Conservation (phyloP, 92 coral and sea anemone species). For the Blastomussa wellsi region DNA sequence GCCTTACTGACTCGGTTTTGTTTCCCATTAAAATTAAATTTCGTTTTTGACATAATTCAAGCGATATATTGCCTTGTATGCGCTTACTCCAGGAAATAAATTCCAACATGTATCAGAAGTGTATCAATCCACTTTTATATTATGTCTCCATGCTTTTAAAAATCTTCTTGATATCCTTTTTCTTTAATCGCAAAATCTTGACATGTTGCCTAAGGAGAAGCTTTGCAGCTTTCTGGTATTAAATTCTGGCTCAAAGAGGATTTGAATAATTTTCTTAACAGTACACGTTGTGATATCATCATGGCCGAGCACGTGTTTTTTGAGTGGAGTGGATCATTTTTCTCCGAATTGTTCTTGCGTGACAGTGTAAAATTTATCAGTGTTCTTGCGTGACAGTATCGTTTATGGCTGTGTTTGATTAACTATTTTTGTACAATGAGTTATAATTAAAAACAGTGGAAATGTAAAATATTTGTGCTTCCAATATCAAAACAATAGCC, state of each 20-base stretch:
- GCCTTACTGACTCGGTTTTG: slow-evolving; percentile 6
- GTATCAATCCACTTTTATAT: background rate
- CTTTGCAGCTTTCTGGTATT: background rate
- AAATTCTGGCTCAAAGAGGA: slow-evolving; percentile 9
- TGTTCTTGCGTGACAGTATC: background rate
- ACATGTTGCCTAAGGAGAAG: background rate
- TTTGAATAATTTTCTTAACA: slow-evolving; percentile 6
- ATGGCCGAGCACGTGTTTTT: background rate
- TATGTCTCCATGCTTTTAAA: background rate
- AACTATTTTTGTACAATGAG: background rate
- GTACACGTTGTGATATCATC: background rate
- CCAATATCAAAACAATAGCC: background rate
- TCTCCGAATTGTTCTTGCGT: background rate
- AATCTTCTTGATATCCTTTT: background rate
- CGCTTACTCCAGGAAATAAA: background rate
- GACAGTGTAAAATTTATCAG: background rate
- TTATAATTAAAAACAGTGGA: background rate
- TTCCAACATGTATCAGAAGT: background rate
- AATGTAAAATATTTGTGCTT: background rate
- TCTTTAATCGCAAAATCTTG: background rate
- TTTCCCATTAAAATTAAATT: slow-evolving; percentile 4
- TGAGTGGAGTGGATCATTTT: background rate
- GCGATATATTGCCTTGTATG: background rate
- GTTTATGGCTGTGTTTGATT: background rate
- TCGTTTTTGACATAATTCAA: background rate